These are phyloP conservation scores for Argyresthia goedartella DNA, from an alignment of 2,888 invertebrate genomes.

Conservation along the genomic window DNA sequence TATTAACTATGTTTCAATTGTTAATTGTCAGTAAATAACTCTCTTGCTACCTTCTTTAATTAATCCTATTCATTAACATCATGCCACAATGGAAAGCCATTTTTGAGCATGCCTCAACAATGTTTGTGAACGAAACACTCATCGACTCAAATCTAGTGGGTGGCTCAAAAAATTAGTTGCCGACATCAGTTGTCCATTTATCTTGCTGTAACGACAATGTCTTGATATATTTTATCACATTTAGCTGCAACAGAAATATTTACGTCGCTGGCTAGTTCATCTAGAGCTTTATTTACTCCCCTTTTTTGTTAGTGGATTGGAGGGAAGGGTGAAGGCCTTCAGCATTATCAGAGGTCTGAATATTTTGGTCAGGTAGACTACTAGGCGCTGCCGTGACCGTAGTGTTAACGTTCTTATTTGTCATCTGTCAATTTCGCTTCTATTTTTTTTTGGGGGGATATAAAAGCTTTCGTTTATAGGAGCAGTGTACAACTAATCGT, in stretches of 20 bases:
- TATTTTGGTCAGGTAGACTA: slow-evolving; percentile 21
- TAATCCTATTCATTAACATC: too few species aligned
- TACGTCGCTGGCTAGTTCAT: slow-evolving; percentile 32
- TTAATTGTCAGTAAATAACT: too few species aligned
- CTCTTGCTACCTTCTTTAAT: too few species aligned
- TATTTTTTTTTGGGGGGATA: slow-evolving; percentile 58
- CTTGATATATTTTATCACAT: slow-evolving; percentile 67
- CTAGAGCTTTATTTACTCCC: slow-evolving; percentile 24
- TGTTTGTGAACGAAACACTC: too few species aligned
- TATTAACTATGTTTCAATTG: too few species aligned
- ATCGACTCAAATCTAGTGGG: slow-evolving; percentile 4
- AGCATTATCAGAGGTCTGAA: slow-evolving; percentile 20
- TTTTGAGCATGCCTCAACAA: too few species aligned
- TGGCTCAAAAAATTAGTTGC: slow-evolving; percentile 43
- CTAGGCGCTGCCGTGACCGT: slow-evolving; percentile 34
- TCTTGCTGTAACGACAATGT: slow-evolving; percentile 66
- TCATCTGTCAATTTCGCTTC: slow-evolving; percentile 68
- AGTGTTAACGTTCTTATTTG: slow-evolving; percentile 66
- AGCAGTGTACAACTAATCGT: not conserved
- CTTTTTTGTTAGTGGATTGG: slow-evolving; percentile 10
- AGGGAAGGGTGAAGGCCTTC: not conserved
- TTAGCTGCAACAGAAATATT: slow-evolving; percentile 59
- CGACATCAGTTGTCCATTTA: slow-evolving; percentile 46
- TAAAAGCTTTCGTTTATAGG: slow-evolving; percentile 56
- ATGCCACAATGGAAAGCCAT: too few species aligned